Conservation (phyloP, 2,797 vertebrate species). For the Chlorospingus semifuscus region DNA sequence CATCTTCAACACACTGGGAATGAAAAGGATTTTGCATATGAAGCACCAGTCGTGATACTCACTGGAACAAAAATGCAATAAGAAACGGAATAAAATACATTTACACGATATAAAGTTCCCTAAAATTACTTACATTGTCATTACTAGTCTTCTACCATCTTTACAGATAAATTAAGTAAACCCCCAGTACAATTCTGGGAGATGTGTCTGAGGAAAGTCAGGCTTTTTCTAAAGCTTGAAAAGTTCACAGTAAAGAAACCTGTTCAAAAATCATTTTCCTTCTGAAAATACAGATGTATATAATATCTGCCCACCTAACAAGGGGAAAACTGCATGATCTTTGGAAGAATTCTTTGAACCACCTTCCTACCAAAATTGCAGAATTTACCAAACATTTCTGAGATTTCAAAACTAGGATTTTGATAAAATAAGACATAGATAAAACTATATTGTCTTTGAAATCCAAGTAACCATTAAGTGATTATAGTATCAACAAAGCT, state of each 20-base stretch:
- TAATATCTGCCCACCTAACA: background rate
- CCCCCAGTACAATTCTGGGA: background rate
- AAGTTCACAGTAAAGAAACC: background rate
- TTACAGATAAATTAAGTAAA: background rate
- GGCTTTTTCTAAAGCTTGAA: background rate
- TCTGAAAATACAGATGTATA: background rate
- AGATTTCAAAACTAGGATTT: background rate
- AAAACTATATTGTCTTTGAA: background rate
- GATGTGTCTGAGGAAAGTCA: background rate
- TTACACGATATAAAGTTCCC: background rate
- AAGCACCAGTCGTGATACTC: background rate
- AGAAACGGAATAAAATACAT: conserved; percentile 20
- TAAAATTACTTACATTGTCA: background rate
- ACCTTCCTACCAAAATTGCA: background rate
- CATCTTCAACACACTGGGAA: background rate
- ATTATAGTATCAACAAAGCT: background rate
- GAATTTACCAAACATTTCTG: background rate
- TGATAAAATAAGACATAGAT: background rate
- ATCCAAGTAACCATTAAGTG: background rate
- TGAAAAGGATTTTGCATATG: background rate
- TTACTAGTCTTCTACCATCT: background rate
- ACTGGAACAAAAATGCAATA: background rate
- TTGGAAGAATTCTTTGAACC: background rate
- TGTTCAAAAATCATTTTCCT: background rate
- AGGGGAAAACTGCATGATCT: background rate